Conservation (phyloP, 2,113 vertebrate species). For the Charina bottae region DNA sequence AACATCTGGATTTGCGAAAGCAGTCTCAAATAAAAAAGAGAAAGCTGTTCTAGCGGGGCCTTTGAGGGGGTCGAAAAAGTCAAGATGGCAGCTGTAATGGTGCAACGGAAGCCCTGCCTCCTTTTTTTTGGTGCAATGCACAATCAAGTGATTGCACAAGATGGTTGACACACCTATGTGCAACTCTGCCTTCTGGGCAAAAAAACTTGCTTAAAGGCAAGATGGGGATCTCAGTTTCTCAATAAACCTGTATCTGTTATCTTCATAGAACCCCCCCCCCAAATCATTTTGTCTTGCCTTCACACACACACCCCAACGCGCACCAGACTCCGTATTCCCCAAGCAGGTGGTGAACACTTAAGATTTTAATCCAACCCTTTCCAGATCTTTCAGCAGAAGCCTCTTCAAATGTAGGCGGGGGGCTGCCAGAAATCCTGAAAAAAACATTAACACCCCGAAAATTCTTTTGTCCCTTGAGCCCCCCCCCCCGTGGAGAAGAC, state of each 20-base stretch:
- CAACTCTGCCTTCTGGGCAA: slow-evolving; percentile 8
- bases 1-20: not conserved
- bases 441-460: slow-evolving; percentile 32
- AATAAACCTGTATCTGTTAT: not conserved
- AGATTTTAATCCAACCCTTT: slow-evolving; percentile 53
- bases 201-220: slow-evolving; percentile 39
- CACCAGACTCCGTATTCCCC: not conserved
- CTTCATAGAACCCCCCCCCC: not conserved
- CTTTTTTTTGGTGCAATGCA: no score
- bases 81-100: no score
- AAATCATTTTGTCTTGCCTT: not conserved
- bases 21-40: rapidly evolving
- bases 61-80: no score
- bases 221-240: slow-evolving; percentile 14
- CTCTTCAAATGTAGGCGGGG: not conserved
- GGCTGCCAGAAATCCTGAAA: slow-evolving; percentile 14
- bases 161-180: not conserved
- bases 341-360: slow-evolving; percentile 61
- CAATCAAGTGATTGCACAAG: no score
- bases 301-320: not conserved
- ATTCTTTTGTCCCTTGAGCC: slow-evolving; percentile 18
- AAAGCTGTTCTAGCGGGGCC: not conserved
- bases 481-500: not conserved
- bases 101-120: no score
- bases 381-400: slow-evolving; percentile 38